Conservation (phyloP, 2,113 vertebrate species). For the Mugil cephalus region DNA sequence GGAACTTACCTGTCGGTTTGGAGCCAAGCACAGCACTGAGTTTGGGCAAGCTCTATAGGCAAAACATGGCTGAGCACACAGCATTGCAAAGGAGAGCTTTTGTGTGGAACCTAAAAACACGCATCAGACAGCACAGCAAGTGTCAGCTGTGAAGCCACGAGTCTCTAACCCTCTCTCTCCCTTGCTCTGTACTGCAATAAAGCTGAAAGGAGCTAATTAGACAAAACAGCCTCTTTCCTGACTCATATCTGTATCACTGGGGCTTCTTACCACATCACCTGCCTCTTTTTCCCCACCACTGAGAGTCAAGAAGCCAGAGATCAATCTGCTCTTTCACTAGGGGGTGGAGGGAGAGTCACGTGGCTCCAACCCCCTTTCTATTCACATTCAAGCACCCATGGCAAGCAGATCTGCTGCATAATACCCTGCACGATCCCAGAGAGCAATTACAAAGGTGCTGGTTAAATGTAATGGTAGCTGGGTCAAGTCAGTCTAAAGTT, state of each 20-base stretch:
- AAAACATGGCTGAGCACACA: conserved; percentile 79
- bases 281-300: conserved; percentile 54
- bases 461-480: conserved; percentile 63
- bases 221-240: conserved; percentile 70
- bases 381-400: conserved; percentile 61
- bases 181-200: conserved; percentile 48
- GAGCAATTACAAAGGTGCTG: conserved; percentile 66
- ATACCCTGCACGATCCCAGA: conserved; percentile 60
- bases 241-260: conserved; percentile 66
- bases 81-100: conserved; percentile 75
- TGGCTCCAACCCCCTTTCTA: conserved; percentile 62
- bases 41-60: conserved; percentile 73
- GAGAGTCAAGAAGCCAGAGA: conserved; percentile 48
- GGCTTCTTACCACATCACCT: conserved; percentile 73
- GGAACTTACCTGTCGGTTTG: conserved; percentile 75
- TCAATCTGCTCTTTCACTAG: conserved; percentile 46
- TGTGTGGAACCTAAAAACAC: conserved; percentile 66
- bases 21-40: conserved; percentile 65
- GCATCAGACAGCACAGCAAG: conserved; percentile 45
- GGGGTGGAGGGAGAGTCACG: conserved; percentile 56
- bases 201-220: conserved; percentile 76
- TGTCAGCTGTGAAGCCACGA: conserved; percentile 53
- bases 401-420: conserved; percentile 58
- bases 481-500: conserved; percentile 61
- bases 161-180: conserved; percentile 3